phyloP scores from a whole-genome alignment of 2,888 invertebrate species.

The Nephrotoma flavescens region DNA sequence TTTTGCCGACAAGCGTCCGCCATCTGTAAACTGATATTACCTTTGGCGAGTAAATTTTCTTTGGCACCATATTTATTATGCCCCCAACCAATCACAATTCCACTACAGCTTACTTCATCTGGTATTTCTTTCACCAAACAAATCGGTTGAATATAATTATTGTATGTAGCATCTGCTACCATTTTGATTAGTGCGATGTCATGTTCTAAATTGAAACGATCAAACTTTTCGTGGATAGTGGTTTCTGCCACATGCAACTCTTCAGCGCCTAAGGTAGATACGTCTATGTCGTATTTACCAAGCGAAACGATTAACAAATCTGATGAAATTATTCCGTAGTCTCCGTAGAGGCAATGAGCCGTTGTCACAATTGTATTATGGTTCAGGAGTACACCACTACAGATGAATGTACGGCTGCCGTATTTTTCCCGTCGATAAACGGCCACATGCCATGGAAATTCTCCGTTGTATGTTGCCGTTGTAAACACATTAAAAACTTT shows the following conservation, averaged over 20 bases:
- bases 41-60: background rate
- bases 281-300: background rate
- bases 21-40: background rate
- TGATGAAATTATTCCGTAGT: background rate
- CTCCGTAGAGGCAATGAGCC: background rate
- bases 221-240: background rate
- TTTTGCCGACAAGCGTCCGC: background rate
- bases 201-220: background rate
- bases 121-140: background rate
- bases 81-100: background rate
- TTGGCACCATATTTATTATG: background rate
- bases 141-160: background rate
- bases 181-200: background rate
- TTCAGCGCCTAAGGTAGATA: background rate
- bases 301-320: background rate
- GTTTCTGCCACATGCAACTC: background rate
- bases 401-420: background rate
- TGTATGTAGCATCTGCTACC: no score
- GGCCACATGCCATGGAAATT: constrained; percentile 1
- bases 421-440: background rate
- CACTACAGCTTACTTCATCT: background rate
- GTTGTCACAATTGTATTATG: background rate
- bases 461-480: background rate
- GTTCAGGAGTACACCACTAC: background rate
- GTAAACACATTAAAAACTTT: background rate